Evolutionary conservation across 1,140 invertebrate genomes (phyloP).

Genomic region (Ericerus pela): DNA sequence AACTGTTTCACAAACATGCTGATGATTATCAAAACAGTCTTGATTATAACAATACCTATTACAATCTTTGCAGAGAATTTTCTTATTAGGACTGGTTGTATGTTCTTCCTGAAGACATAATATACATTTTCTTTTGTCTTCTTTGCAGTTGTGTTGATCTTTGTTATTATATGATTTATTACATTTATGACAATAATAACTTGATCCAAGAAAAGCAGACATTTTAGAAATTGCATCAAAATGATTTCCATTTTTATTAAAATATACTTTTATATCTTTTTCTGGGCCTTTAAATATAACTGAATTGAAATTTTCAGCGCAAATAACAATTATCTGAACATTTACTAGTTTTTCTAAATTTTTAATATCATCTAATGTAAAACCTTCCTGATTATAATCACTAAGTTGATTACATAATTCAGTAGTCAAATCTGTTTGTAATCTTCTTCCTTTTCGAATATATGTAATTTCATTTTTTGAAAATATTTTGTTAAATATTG

Average conservation of each 20-base stretch:
- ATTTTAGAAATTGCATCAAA: conserved; percentile 10
- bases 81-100: neutral
- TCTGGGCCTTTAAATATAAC: conserved; percentile 6
- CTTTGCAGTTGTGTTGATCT: neutral
- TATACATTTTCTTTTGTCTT: conserved; percentile 1
- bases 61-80: neutral
- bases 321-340: conserved; percentile 3
- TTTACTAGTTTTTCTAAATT: too few relatives aligned
- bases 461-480: conserved; percentile 6
- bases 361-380: too few relatives aligned
- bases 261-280: conserved; percentile 9
- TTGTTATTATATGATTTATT: conserved; percentile 1
- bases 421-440: conserved; percentile 8
- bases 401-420: conserved; percentile 4
- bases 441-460: conserved; percentile 8
- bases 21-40: conserved; percentile 1
- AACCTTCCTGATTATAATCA: neutral
- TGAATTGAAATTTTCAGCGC: conserved; percentile 4
- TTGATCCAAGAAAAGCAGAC: neutral
- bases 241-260: conserved; percentile 13
- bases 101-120: neutral
- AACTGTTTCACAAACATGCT: neutral
- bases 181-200: conserved; percentile 10
- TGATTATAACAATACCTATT: conserved; percentile 6
- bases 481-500: neutral